These are phyloP conservation scores for Podarcis siculus DNA, from an alignment of 2,797 vertebrate genomes.

Conservation along the genomic window DNA sequence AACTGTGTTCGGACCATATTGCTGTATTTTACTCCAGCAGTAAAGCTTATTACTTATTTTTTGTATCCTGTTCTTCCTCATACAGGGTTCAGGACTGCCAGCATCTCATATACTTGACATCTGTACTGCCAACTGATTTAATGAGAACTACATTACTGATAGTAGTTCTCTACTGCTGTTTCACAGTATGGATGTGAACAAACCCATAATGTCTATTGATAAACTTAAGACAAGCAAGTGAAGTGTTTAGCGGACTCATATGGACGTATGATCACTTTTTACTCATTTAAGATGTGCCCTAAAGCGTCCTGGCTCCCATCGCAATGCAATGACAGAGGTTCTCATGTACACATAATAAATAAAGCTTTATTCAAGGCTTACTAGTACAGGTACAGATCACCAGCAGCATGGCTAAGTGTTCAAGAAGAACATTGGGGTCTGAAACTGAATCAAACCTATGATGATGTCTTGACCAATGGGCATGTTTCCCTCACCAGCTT, in stretches of 20 bases:
- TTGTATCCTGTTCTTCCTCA: no score
- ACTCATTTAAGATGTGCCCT: neutral
- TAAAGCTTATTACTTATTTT: neutral
- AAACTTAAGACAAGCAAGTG: neutral
- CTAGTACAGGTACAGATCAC: no score
- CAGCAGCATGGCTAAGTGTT: no score
- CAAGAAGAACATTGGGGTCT: no score
- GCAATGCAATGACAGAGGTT: no score
- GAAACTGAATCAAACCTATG: no score
- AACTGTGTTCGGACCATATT: neutral
- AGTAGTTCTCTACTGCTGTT: neutral
- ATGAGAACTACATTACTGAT: neutral
- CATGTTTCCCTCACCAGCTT: no score
- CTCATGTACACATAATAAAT: no score
- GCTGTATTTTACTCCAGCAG: neutral
- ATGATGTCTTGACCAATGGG: no score
- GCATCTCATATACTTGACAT: neutral
- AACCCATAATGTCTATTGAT: neutral
- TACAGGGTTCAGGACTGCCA: neutral
- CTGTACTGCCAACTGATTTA: neutral
- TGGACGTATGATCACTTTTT: neutral
- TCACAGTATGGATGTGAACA: neutral
- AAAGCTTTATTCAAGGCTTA: no score
- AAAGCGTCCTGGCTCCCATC: neutral
- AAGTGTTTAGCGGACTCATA: neutral